phyloP scores from a whole-genome alignment of 2,113 vertebrate genomes.

The Candoia aspera region DNA sequence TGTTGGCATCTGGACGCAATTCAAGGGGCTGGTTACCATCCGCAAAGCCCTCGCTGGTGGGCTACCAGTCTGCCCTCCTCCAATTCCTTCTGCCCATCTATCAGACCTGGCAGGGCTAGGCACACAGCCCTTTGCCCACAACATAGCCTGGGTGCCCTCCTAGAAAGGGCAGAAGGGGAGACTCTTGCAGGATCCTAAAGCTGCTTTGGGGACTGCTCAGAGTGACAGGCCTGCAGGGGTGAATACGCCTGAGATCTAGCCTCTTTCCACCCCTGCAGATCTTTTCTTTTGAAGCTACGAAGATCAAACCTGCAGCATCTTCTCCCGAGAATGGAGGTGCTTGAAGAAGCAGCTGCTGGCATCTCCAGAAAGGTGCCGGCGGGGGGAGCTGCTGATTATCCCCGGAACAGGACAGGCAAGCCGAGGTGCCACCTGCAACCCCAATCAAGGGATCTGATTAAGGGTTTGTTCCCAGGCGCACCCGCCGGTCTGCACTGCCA shows the following conservation, averaged over 20 bases:
- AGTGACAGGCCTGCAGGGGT: too few species aligned
- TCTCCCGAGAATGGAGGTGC: neutral
- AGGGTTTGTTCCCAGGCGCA: constrained; percentile 17
- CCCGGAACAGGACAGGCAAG: neutral
- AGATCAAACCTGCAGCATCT: neutral
- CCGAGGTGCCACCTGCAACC: neutral
- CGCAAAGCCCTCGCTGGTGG: too few species aligned
- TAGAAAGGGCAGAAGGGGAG: too few species aligned
- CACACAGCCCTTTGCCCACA: too few species aligned
- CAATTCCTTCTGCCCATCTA: too few species aligned
- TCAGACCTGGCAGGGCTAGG: too few species aligned
- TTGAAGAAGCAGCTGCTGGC: neutral
- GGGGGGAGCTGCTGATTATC: neutral
- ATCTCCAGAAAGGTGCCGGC: neutral
- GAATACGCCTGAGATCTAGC: neutral
- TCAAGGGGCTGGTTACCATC: too few species aligned
- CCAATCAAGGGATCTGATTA: constrained; percentile 16
- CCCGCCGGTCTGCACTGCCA: constrained; percentile 24
- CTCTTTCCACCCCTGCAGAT: fast-evolving
- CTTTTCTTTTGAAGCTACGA: fast-evolving
- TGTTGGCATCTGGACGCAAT: too few species aligned
- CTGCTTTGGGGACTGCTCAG: neutral
- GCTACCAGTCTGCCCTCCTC: too few species aligned
- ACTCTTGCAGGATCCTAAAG: neutral
- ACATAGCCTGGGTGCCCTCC: too few species aligned